Base-by-base conservation (phyloP, 2,888 invertebrate species). In the Eudasyphora cyanicolor region DNA sequence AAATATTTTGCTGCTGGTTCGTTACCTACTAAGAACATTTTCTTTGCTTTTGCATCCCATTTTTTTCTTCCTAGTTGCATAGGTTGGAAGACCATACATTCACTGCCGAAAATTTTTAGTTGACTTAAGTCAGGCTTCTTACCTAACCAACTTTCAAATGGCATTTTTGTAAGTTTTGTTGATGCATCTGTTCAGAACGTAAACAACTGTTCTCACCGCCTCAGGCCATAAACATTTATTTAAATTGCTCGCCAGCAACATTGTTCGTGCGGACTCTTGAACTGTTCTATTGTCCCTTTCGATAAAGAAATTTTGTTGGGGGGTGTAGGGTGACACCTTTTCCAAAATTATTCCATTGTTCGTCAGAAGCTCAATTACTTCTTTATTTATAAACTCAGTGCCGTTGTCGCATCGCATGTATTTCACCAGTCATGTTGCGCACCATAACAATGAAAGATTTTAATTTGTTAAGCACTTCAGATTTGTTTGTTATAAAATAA, bases 141-240 rank as follows among this genome's bases (percentile, higher is more conserved):
- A 12, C 64, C 64, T 67, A 79, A 79, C 84, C 78, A 84, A n/a
- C 21, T 14, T 69, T 82, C 82, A 67, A 42, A 85, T 19, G 82
- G 82, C 2, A 79, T 76, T 79, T 69, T 70, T 14, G 19, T 19
- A 8, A 4, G 6, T 32, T 54, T 70, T 51, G 38, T 74, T 24
- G 38, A 57, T 42, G 76, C 49, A 57, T 67, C 90, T 82, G 71
- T 91, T 91, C 7, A 91, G 76, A 17, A 89, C 71, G 71, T 89
- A 90, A 0, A 88, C 87, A 10, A 89, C 89, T 74, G 88, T 88
- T n/a, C 86, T 86, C 0, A 90, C 88, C 0, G 91, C 91, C 85
- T 92, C 91, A 12, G 90, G 89, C 91, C 90, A 91, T 4, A 90
- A 76, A n/a, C 79, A 83, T 70, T 86, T 86, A 6, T 64, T 17